A percentile compares a stretch with the other conserved stretches of the same genome.
Evolutionary conservation across 2,888 invertebrate genomes (phyloP).

Genomic region (Pyrocoelia pectoralis): DNA sequence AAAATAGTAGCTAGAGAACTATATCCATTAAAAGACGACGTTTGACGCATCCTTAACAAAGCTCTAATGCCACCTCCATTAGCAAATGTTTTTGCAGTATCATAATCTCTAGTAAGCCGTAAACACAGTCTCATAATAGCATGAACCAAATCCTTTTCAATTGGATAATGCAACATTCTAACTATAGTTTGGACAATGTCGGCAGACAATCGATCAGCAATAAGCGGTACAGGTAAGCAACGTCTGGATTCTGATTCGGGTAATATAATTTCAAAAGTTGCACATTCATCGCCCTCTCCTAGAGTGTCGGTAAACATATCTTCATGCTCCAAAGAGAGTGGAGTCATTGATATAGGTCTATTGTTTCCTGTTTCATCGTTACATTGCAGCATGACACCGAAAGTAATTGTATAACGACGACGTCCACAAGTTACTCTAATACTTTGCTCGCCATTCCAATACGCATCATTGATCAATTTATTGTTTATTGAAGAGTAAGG

Average conservation of each 20-base stretch:
- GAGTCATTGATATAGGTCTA: constrained; percentile 76
- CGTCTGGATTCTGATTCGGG: constrained; percentile 54
- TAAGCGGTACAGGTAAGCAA: constrained; percentile 53
- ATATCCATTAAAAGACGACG: constrained; percentile 77
- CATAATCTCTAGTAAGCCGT: constrained; percentile 76
- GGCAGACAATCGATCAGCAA: constrained; percentile 49
- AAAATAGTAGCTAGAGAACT: constrained; percentile 78
- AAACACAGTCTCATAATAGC: constrained; percentile 79
- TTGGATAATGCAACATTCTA: constrained; percentile 71
- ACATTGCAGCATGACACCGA: constrained; percentile 82
- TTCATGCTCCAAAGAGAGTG: constrained; percentile 57
- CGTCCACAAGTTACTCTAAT: constrained; percentile 77
- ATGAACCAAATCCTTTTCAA: constrained; percentile 80
- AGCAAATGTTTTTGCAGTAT: constrained; percentile 76
- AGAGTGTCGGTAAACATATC: constrained; percentile 46
- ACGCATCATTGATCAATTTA: constrained; percentile 79
- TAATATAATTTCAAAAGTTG: constrained; percentile 40
- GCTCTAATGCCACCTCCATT: constrained; percentile 76
- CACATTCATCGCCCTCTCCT: constrained; percentile 45
- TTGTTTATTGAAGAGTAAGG: constrained; percentile 76
- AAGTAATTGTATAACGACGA: constrained; percentile 78
- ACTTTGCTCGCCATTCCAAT: constrained; percentile 73
- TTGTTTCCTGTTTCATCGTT: constrained; percentile 87
- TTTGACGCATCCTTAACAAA: constrained; percentile 75
- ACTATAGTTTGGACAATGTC: constrained; percentile 67